These are phyloP conservation scores for Dryococelus australis DNA, from an alignment of 2,888 invertebrate species.

Conservation along the genomic window DNA sequence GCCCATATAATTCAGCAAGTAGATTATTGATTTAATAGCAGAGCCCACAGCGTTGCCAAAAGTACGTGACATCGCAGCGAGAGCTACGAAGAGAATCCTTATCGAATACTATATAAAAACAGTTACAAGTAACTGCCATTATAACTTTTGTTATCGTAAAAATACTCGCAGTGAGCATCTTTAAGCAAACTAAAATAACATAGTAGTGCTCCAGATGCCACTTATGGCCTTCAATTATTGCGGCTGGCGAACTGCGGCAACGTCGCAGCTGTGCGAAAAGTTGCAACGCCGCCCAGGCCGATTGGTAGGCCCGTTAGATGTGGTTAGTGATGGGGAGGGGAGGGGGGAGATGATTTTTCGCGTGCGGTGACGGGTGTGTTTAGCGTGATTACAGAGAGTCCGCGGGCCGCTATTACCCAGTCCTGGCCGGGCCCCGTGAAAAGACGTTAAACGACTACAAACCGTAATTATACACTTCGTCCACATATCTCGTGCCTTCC, in stretches of 20 bases:
- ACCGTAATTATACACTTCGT: constrained; percentile 11
- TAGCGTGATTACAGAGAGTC: constrained; percentile 5
- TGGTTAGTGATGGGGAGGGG: background rate
- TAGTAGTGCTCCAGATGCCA: too few relatives aligned
- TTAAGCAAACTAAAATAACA: too few relatives aligned
- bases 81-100: too few relatives aligned
- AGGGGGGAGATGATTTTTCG: background rate
- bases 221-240: background rate
- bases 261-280: background rate
- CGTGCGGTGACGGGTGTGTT: background rate
- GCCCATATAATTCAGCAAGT: too few relatives aligned
- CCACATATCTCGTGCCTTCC: background rate
- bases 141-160: too few relatives aligned
- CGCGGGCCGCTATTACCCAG: background rate
- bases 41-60: too few relatives aligned
- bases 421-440: background rate
- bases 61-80: too few relatives aligned
- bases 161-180: too few relatives aligned
- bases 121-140: too few relatives aligned
- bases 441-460: constrained; percentile 3
- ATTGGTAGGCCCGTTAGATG: background rate
- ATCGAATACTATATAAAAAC: too few relatives aligned
- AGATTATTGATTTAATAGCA: too few relatives aligned
- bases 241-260: background rate
- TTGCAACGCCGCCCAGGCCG: background rate